These are phyloP conservation scores for Rhopalosiphum padi DNA, from an alignment of 1,140 invertebrate species.

Conservation along the genomic window DNA sequence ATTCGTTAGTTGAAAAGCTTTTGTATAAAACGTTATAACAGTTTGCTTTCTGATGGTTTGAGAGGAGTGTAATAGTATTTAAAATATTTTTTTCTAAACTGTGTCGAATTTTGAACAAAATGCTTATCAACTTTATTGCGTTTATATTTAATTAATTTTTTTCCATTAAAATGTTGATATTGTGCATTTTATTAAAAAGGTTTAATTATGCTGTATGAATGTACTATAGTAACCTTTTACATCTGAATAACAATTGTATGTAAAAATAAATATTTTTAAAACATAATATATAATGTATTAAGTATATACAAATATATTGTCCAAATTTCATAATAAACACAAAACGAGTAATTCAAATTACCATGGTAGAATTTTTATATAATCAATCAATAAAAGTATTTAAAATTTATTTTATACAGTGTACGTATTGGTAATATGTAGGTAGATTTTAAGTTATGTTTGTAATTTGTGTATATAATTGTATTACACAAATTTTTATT, in stretches of 20 bases:
- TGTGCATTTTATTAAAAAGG: neutral
- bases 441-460: too few relatives aligned
- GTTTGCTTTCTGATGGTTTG: neutral
- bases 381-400: neutral
- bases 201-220: neutral
- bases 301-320: neutral
- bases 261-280: neutral
- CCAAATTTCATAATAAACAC: neutral
- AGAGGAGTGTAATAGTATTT: neutral
- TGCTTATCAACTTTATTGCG: neutral
- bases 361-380: neutral
- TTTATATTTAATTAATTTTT: conserved; percentile 2
- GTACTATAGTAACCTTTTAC: neutral
- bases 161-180: neutral
- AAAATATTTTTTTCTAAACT: neutral
- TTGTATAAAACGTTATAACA: neutral
- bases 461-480: too few relatives aligned
- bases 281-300: neutral
- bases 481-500: too few relatives aligned
- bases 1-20: neutral
- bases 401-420: neutral
- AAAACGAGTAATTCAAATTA: neutral
- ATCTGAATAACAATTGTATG: neutral
- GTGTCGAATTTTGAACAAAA: neutral
- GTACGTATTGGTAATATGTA: neutral